Percentiles rank a stretch among this genome's conserved stretches.
phyloP scores from a whole-genome alignment of 2,113 vertebrate genomes.

The Ivindomyrus marchei region DNA sequence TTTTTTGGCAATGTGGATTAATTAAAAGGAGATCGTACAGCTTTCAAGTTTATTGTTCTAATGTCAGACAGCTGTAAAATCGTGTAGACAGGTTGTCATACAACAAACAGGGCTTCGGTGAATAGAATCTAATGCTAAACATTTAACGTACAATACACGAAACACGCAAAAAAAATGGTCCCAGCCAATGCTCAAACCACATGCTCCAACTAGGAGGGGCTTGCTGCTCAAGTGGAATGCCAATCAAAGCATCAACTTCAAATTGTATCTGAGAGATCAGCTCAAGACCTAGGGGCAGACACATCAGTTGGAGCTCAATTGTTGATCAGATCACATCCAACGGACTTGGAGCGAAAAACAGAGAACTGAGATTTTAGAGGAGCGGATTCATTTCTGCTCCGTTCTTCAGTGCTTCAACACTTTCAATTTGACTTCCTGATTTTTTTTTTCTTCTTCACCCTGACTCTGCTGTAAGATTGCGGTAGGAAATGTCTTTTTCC shows the following conservation, averaged over 20 bases:
- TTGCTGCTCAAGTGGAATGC: conserved; percentile 80
- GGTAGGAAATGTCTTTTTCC: conserved; percentile 85
- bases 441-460: conserved; percentile 39
- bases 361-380: conserved; percentile 60
- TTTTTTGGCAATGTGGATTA: conserved; percentile 55
- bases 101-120: conserved; percentile 78
- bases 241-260: conserved; percentile 99
- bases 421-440: conserved; percentile 25
- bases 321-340: conserved; percentile 93
- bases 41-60: conserved; percentile 72
- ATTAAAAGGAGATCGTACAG: conserved; percentile 66
- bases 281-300: conserved; percentile 88
- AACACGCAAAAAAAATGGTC: conserved; percentile 54
- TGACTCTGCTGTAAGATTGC: conserved; percentile 43
- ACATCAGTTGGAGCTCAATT: conserved; percentile 96
- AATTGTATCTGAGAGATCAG: conserved; percentile 96
- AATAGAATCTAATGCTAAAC: conserved; percentile 79
- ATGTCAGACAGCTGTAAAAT: conserved; percentile 86
- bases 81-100: conserved; percentile 86
- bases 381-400: conserved; percentile 53
- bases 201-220: conserved; percentile 79
- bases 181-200: conserved; percentile 70
- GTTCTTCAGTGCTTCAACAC: conserved; percentile 16
- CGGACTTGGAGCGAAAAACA: conserved; percentile 69
- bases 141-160: conserved; percentile 80